Conservation (phyloP, 1,140 invertebrate species). For the Arion vulgaris region DNA sequence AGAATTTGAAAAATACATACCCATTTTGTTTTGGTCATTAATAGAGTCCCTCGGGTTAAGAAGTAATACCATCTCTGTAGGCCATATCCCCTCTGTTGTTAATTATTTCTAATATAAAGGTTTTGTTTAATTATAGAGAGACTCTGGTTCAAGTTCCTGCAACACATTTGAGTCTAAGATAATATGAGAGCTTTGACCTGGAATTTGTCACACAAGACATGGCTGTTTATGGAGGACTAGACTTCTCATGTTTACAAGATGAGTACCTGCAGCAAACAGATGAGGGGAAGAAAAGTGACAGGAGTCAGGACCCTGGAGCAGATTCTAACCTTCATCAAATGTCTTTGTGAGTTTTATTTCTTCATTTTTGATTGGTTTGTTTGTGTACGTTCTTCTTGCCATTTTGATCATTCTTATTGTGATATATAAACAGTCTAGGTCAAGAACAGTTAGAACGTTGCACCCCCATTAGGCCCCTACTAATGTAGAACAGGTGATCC, state of each 20-base stretch:
- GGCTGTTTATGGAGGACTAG: background rate
- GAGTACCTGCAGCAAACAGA: background rate
- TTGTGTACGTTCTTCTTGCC: too few species aligned
- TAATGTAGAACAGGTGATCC: too few species aligned
- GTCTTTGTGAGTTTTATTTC: constrained; percentile 65
- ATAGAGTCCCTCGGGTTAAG: too few species aligned
- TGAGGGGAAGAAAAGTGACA: background rate
- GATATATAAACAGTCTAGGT: too few species aligned
- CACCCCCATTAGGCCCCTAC: too few species aligned
- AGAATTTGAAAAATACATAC: too few species aligned
- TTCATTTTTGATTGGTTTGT: background rate
- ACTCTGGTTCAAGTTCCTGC: constrained; percentile 47
- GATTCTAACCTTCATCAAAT: constrained; percentile 41
- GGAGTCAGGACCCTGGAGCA: background rate
- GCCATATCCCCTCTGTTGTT: too few species aligned
- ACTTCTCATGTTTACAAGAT: background rate
- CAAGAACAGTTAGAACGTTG: too few species aligned
- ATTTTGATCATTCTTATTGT: too few species aligned
- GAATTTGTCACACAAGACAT: constrained; percentile 28
- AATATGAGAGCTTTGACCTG: constrained; percentile 28
- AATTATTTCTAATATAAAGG: too few species aligned
- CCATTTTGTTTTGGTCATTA: too few species aligned
- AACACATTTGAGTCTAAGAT: constrained; percentile 44
- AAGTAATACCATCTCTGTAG: too few species aligned
- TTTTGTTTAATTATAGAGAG: background rate